Evolutionary conservation across 2,113 vertebrate genomes (phyloP).

Genomic region (Enhydra lutris): DNA sequence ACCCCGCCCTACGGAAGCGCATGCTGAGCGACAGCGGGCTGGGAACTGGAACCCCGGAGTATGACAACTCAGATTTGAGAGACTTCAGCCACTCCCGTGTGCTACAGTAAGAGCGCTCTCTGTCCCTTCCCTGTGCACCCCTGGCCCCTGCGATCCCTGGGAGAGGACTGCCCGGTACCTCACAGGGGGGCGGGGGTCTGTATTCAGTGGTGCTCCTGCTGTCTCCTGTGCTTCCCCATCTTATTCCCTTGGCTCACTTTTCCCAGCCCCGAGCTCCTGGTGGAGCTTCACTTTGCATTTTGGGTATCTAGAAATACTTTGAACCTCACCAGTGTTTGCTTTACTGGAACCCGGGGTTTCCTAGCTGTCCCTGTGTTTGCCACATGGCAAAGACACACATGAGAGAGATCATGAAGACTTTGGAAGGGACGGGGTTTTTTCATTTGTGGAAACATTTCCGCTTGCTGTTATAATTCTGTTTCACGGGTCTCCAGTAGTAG

Average conservation of each 20-base stretch:
- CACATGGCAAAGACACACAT: not conserved
- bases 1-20: slow-evolving; percentile 79
- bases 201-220: not conserved
- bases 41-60: slow-evolving; percentile 78
- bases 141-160: not conserved
- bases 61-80: slow-evolving; percentile 82
- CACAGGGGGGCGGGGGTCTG: not conserved
- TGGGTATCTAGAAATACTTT: not conserved
- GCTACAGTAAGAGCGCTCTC: slow-evolving; percentile 83
- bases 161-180: not conserved
- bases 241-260: not conserved
- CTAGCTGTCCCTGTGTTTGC: not conserved
- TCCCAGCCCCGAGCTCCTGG: not conserved
- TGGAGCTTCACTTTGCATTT: not conserved
- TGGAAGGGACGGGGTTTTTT: not conserved
- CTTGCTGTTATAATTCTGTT: not conserved
- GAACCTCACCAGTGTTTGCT: not conserved
- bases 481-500: not conserved
- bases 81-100: slow-evolving; percentile 82
- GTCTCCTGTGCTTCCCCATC: not conserved
- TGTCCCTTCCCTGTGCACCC: slow-evolving; percentile 57
- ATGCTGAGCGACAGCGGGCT: slow-evolving; percentile 84
- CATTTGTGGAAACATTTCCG: not conserved
- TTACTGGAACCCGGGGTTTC: not conserved
- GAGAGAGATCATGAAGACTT: not conserved